Base-by-base conservation (phyloP, 2,113 vertebrate species). In the Diadophis punctatus region DNA sequence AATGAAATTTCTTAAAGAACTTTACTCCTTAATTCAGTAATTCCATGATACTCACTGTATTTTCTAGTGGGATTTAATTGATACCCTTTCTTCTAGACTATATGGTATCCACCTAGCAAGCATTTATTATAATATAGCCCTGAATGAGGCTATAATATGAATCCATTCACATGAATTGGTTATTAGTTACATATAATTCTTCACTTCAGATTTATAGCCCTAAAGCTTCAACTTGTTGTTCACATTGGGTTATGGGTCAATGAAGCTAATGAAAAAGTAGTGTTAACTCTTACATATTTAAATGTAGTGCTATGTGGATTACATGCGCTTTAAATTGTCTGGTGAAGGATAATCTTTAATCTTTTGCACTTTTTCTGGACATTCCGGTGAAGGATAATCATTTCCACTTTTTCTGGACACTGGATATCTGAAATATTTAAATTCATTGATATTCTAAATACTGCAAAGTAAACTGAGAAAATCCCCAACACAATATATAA, bases 391-490 rank as follows among this genome's bases (percentile, higher is more conserved):
- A 88, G 58, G 74, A 51, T n/a, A 4, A 80, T 87, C 58, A 48
- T 63, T 39, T 86, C 7, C n/a, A 90, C 55, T 51, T 68, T 39
- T 12, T 89, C 48, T 58, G 39, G 39, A 49, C 14, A 86, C 8
- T 68, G 18, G 22, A 11, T 25, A 88, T 4, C 14, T 51, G 7
- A 80, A 84, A 84, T 49, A 56, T 22, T 84, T 34, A 90, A 87
- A 80, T 80, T n/a, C 25, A 34, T 3, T 56, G 51, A 55, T 30
- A 68, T 34, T 90, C 18, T 52, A 53, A 46, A 52, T 88, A 88
- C n/a, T 55, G 51, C 43, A 56, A 49, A 58, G 52, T 88, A 91
- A 88, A 88, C 30, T 49, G 60, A 88, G 89, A 91, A 93, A 87
- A 53, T 74, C n/a, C n/a, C n/a, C n/a, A 74, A 74, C n/a, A 20